Evolutionary conservation across 1,140 invertebrate species (phyloP), one percentile per base, ranked within the genome.

Genomic region (Cylas formicarius): DNA sequence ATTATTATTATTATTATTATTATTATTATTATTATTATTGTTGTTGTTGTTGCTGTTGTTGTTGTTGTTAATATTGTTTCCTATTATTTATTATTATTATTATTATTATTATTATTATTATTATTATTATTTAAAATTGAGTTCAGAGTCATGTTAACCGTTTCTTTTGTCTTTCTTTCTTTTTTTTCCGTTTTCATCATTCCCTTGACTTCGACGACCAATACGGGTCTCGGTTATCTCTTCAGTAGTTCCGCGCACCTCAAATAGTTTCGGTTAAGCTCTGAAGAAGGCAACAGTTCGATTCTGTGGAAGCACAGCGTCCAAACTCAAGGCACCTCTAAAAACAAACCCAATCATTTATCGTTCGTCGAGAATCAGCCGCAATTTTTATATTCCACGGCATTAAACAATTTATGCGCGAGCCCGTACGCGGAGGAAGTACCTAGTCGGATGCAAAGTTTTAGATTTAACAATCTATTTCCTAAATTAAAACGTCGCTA

Each of bases 401-500:
- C 59, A 63, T 62, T 62, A 63, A 61, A 60, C 57, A 63, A 63
- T 60, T 60, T 63, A 57, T 52, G n/a, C n/a, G n/a, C 55, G 56
- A 61, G 58, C 58, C 61, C 57, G 60, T 60, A 58, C 58, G 14
- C 50, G 61, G 52, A 61, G 61, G 61, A 63, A 61, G 58, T 57
- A 60, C 49, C 47, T 55, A 61, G 61, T 61, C 61, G 61, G 61
- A 63, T 63, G 59, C 61, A 63, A 60, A 57, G 59, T 60, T n/a
- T 63, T 63, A 61, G 61, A 63, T 61, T 63, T 63, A 63, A 63
- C 61, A 63, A 63, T 63, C 61, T 58, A 63, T 63, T 63, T 63
- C 61, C 61, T 63, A 63, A 61, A 63, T 63, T 63, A 63, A 63
- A n/a, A n/a, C n/a, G 44, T 49, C n/a, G n/a, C n/a, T n/a, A n/a